A percentile compares a stretch with the other conserved stretches of the same genome.
Evolutionary conservation across 2,888 invertebrate species (phyloP).

Genomic region (Acleris holmiana): DNA sequence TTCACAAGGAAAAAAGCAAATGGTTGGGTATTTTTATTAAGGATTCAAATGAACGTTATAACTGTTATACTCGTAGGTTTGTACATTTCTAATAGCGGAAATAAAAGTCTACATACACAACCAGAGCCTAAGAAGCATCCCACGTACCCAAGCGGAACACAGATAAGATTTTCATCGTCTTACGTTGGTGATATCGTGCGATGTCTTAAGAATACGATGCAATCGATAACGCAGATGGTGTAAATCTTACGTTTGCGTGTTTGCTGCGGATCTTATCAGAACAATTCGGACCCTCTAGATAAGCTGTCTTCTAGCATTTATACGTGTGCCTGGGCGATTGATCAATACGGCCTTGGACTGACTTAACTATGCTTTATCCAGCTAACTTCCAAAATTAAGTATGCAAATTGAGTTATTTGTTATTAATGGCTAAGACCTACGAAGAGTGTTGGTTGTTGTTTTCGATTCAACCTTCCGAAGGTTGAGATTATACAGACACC

Average conservation of each 20-base stretch:
- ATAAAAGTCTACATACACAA: too few species aligned
- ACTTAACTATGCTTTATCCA: slow-evolving; percentile 19
- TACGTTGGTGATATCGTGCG: slow-evolving; percentile 26
- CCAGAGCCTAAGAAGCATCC: neutral
- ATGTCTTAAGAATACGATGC: slow-evolving; percentile 38
- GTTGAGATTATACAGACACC: slow-evolving; percentile 20
- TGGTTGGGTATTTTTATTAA: too few species aligned
- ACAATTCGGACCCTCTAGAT: slow-evolving; percentile 31
- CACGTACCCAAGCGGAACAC: neutral
- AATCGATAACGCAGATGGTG: slow-evolving; percentile 46
- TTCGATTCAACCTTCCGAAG: slow-evolving; percentile 6
- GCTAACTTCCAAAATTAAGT: slow-evolving; percentile 28
- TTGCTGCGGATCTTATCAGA: slow-evolving; percentile 29
- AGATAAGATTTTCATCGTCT: slow-evolving; percentile 6
- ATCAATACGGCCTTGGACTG: slow-evolving; percentile 26
- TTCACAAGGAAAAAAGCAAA: too few species aligned
- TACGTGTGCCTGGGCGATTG: slow-evolving; percentile 14
- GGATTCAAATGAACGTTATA: too few species aligned
- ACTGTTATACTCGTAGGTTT: too few species aligned
- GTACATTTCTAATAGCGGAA: too few species aligned
- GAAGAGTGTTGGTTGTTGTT: slow-evolving; percentile 14
- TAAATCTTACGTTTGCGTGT: slow-evolving; percentile 47
- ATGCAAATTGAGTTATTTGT: slow-evolving; percentile 34
- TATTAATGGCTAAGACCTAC: slow-evolving; percentile 16
- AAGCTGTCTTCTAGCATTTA: slow-evolving; percentile 18